phyloP scores from a whole-genome alignment of 2,113 vertebrate species.

The Cercocebus atys region DNA sequence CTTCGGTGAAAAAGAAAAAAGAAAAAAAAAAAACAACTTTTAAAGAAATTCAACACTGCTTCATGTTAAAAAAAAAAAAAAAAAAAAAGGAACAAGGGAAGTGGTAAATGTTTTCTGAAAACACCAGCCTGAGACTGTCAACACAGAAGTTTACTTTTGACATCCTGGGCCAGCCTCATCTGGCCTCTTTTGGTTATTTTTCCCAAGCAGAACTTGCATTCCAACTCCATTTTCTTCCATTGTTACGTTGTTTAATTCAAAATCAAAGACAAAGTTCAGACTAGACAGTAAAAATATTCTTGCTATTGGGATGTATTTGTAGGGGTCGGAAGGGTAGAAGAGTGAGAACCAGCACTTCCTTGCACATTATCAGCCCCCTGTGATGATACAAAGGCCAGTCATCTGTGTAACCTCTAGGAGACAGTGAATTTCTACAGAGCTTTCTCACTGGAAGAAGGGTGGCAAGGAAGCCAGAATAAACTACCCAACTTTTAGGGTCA shows the following conservation, averaged over 20 bases:
- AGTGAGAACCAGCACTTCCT: background rate
- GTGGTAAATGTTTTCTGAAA: slow-evolving; percentile 21
- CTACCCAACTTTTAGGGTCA: background rate
- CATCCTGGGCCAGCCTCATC: background rate
- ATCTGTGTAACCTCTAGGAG: background rate
- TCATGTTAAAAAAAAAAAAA: background rate
- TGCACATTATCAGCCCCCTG: background rate
- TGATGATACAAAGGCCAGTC: background rate
- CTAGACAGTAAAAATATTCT: background rate
- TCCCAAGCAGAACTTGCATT: background rate
- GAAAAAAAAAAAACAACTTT: background rate
- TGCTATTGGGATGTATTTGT: background rate
- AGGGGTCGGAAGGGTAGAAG: background rate
- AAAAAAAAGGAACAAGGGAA: background rate
- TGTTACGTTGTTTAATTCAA: background rate
- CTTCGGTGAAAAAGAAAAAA: background rate
- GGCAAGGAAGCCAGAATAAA: slow-evolving; percentile 2
- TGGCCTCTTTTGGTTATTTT: background rate
- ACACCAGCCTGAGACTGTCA: background rate
- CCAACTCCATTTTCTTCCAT: background rate
- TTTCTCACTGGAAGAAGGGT: background rate
- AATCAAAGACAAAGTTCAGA: slow-evolving; percentile 39
- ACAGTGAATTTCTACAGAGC: background rate
- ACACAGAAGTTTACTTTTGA: background rate
- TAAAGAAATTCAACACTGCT: slow-evolving; percentile 5